phyloP scores from a whole-genome alignment of 2,888 invertebrate species.

The Spialia ferax region DNA sequence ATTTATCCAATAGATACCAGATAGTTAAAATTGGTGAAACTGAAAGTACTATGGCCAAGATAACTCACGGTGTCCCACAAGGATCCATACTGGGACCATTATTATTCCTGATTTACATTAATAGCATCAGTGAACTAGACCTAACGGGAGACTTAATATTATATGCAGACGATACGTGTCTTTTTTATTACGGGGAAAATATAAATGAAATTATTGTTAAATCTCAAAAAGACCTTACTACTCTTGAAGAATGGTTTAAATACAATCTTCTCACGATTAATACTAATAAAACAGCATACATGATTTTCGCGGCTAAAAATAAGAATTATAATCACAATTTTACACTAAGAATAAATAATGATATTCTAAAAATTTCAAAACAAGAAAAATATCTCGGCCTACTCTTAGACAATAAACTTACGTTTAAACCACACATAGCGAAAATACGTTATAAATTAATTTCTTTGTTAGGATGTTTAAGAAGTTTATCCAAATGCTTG shows the following conservation, averaged over 20 bases:
- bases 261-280: slow-evolving; percentile 2
- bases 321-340: not conserved
- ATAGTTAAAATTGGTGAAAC: not conserved
- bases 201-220: not conserved
- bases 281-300: not conserved
- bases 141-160: not conserved
- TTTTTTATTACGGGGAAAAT: not conserved
- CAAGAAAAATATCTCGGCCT: slow-evolving; percentile 6
- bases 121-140: slow-evolving; percentile 48
- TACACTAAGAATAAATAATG: not conserved
- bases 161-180: slow-evolving; percentile 3
- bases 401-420: not conserved
- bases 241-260: not conserved
- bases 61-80: not conserved
- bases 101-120: not conserved
- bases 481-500: not conserved
- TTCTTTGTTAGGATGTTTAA: not conserved
- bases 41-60: not conserved
- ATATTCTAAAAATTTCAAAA: not conserved
- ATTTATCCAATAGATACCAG: not conserved
- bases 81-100: not conserved
- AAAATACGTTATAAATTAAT: not conserved
- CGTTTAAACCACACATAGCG: not conserved
- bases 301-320: not conserved
- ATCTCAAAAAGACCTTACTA: not conserved